Base-by-base conservation (phyloP, 1,140 invertebrate genomes). In the Oreohelix idahoensis region DNA sequence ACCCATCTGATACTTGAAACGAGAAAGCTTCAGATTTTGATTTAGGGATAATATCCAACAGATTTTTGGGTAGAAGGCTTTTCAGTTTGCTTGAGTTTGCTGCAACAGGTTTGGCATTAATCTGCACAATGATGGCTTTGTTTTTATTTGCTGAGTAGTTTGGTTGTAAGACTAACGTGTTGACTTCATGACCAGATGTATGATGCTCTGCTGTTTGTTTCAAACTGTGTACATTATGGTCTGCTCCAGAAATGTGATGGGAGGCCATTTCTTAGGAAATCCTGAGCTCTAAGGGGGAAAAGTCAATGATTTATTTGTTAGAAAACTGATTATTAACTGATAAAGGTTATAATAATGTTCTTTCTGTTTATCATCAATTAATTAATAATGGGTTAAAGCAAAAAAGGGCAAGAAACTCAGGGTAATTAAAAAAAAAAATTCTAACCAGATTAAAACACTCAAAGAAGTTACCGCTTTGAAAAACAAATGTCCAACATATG, bases 41-140 rank as follows among this genome's bases (percentile, higher is more conserved):
- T 58, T 35, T 77, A 26, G 49, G 42, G 32, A 53, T 36, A 29
- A 42, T 29, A 36, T 58, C n/a, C 29, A 77, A n/a, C 51, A 53
- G 11, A 53, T 45, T 58, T 58, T 77, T 77, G 23, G 75, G 49
- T 23, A 77, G 32, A 1, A 77, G 42, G 23, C 75, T 53, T 77
- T 77, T 77, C n/a, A 77, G 35, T 77, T 77, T 77, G 36, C 29
- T 35, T 53, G 75, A 77, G 23, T 35, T 74, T 4, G 75, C 35
- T 11, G 23, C 20, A 58, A 49, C 39, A 77, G 39, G 36, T 29
- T 29, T 13, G 4, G 73, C 4, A 49, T 75, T 77, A 1, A 77
- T 36, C 32, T 77, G 42, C 11, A 77, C 42, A 53, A 77, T 77
- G 32, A 53, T 32, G 15, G 45, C 0, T 36, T 58, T 58, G 29